These are phyloP conservation scores for Rhodinocichla rosea DNA, from an alignment of 2,113 vertebrate genomes.

Conservation along the genomic window DNA sequence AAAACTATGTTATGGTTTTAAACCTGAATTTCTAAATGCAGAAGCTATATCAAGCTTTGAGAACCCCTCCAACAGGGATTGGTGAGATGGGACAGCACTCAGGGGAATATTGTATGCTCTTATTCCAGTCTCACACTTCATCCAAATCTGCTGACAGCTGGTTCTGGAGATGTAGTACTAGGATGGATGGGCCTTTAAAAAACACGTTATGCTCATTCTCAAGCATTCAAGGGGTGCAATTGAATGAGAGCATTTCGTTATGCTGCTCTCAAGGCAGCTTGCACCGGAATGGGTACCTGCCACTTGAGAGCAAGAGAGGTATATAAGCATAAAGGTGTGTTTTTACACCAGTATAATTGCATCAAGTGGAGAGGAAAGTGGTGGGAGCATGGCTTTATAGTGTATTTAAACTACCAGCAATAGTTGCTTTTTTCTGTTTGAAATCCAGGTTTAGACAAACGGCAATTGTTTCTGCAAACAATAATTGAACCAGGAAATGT, in stretches of 20 bases:
- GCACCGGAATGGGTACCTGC: not conserved
- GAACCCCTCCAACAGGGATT: not conserved
- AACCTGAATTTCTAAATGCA: not conserved
- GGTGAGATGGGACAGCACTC: not conserved
- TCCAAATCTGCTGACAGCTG: not conserved
- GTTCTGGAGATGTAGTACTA: not conserved
- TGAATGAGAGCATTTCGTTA: not conserved
- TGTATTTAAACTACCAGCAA: not conserved
- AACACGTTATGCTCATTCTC: not conserved
- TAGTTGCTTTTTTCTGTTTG: not conserved
- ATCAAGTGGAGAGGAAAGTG: not conserved
- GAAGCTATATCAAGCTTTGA: not conserved
- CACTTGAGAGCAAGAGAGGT: not conserved
- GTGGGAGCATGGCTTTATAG: not conserved
- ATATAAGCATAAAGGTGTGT: not conserved
- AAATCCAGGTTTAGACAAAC: not conserved
- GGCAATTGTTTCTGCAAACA: slow-evolving; percentile 3
- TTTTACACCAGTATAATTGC: not conserved
- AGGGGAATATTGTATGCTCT: not conserved
- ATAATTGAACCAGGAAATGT: not conserved
- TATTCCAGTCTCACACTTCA: not conserved
- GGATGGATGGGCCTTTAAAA: not conserved
- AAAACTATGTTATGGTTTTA: not conserved
- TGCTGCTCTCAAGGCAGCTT: not conserved
- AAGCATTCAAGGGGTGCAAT: not conserved